Conservation (phyloP, 2,888 invertebrate species). For the Drosophila paranaensis region DNA sequence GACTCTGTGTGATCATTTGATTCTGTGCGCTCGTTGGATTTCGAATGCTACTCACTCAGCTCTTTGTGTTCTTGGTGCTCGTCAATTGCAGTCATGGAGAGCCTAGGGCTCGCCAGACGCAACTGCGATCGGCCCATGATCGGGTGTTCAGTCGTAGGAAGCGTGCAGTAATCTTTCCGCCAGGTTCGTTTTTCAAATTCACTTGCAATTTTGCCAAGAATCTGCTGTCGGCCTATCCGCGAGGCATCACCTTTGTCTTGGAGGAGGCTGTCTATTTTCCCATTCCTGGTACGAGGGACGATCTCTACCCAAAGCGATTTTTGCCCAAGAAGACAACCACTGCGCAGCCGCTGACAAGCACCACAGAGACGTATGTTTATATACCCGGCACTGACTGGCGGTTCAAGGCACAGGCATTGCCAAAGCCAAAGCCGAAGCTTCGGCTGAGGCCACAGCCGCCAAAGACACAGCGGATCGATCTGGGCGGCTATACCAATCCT, state of each 20-base stretch:
- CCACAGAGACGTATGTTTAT: conserved; percentile 60
- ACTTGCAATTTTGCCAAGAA: conserved; percentile 72
- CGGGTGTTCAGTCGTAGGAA: conserved; percentile 72
- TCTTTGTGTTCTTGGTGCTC: conserved; percentile 42
- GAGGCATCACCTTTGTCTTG: conserved; percentile 72
- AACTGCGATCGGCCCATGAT: conserved; percentile 21
- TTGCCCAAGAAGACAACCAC: conserved; percentile 68
- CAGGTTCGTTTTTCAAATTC: conserved; percentile 78
- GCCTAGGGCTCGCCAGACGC: neutral
- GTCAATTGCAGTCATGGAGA: conserved; percentile 21
- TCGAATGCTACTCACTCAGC: conserved; percentile 47
- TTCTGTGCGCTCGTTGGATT: conserved; percentile 1
- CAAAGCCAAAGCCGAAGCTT: conserved; percentile 44
- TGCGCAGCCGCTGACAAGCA: conserved; percentile 52
- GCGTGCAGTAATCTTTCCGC: conserved; percentile 80
- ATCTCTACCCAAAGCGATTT: conserved; percentile 79
- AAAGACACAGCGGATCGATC: conserved; percentile 71
- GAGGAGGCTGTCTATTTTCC: conserved; percentile 81
- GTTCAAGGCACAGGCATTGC: conserved; percentile 70
- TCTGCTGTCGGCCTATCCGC: conserved; percentile 74
- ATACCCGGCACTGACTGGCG: conserved; percentile 79
- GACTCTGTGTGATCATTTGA: conserved; percentile 28
- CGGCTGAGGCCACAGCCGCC: conserved; percentile 8
- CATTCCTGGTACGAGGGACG: conserved; percentile 68
- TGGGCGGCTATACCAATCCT: conserved; percentile 45